A percentile compares a stretch with the other conserved stretches of the same genome.
Evolutionary conservation across 2,113 vertebrate genomes (phyloP).

Genomic region (Puffinus mauretanicus): DNA sequence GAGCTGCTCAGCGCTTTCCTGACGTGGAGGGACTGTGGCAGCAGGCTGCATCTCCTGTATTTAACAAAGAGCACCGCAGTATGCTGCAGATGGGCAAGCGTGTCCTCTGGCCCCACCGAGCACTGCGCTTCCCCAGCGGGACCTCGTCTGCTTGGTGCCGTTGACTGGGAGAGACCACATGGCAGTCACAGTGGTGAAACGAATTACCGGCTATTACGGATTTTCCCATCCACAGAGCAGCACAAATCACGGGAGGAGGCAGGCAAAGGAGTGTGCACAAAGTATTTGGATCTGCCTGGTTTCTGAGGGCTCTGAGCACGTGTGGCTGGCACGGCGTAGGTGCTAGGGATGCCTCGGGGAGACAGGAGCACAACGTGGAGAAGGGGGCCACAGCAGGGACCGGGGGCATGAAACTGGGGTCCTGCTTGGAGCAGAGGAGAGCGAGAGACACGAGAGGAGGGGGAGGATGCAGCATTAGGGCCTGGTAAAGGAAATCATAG

Average conservation of each 20-base stretch:
- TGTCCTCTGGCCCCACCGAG: neutral
- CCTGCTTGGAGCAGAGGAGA: neutral
- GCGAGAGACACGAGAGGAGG: neutral
- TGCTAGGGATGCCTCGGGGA: accelerated
- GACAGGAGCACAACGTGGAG: neutral
- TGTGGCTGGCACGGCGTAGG: accelerated
- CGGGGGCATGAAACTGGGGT: neutral
- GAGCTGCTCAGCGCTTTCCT: neutral
- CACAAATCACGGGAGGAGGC: accelerated
- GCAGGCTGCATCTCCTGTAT: neutral
- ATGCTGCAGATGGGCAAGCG: neutral
- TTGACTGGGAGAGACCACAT: accelerated
- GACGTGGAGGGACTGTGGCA: accelerated
- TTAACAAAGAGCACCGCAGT: neutral
- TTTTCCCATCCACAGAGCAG: neutral
- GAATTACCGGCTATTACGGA: accelerated
- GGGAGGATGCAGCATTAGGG: neutral
- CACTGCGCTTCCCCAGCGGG: neutral
- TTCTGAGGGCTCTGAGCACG: neutral
- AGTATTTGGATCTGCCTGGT: neutral
- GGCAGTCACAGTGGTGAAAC: neutral
- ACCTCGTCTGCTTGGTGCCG: neutral
- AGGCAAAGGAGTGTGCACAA: accelerated
- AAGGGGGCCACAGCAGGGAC: neutral
- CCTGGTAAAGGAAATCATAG: neutral